Conservation (phyloP, 2,113 vertebrate genomes). For the Callaeas wilsoni region DNA sequence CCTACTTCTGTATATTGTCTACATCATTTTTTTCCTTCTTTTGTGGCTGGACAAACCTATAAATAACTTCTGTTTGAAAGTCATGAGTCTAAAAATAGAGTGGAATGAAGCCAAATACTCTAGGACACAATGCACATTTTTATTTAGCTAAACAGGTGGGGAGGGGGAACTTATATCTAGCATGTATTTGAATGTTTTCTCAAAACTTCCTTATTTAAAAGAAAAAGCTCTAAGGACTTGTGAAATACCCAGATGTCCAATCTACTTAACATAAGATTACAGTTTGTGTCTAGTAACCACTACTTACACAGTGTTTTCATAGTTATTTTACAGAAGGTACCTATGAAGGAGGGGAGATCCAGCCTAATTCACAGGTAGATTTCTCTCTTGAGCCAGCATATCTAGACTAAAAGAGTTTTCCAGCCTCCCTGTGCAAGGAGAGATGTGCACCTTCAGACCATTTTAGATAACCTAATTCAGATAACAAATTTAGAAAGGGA, state of each 20-base stretch:
- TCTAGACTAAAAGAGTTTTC: neutral
- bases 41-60: neutral
- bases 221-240: neutral
- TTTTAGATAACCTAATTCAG: neutral
- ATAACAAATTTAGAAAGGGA: neutral
- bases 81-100: neutral
- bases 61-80: conserved; percentile 29
- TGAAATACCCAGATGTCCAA: neutral
- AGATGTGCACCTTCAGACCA: neutral
- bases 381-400: neutral
- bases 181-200: neutral
- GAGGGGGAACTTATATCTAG: neutral
- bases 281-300: neutral
- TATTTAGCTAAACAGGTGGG: neutral
- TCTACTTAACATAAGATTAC: neutral
- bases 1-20: neutral
- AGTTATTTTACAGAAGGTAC: neutral
- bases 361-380: neutral
- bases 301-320: neutral
- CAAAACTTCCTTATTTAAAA: neutral
- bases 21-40: neutral
- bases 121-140: neutral
- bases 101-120: neutral
- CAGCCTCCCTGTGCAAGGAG: neutral
- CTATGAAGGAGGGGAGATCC: neutral